phyloP scores from a whole-genome alignment of 2,888 invertebrate species.

The Drosophila buzzatii region DNA sequence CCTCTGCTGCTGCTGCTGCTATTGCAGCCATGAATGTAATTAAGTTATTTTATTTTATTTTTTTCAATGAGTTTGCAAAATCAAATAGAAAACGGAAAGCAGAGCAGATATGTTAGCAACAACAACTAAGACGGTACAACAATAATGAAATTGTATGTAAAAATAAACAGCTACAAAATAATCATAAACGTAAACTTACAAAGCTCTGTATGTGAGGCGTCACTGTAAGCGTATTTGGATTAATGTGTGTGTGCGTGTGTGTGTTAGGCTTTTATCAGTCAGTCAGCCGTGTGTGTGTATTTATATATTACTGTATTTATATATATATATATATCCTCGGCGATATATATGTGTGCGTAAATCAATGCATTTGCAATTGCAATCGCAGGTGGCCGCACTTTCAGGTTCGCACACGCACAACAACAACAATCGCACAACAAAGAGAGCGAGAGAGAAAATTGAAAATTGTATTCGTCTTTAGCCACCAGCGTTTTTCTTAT shows the following conservation, averaged over 20 bases:
- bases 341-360: conserved; percentile 26
- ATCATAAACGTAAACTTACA: conserved; percentile 71
- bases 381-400: conserved; percentile 54
- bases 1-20: conserved; percentile 40
- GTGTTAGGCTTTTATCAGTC: conserved; percentile 60
- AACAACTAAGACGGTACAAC: conserved; percentile 42
- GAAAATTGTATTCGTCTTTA: conserved; percentile 63
- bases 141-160: conserved; percentile 33
- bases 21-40: conserved; percentile 36
- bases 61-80: conserved; percentile 72
- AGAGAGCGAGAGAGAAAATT: conserved; percentile 58
- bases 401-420: conserved; percentile 63
- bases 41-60: conserved; percentile 16
- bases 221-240: conserved; percentile 21
- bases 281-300: conserved; percentile 25
- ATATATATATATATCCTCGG: conserved; percentile 53
- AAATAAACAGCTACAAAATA: conserved; percentile 68
- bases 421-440: conserved; percentile 55
- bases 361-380: conserved; percentile 62
- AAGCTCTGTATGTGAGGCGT: conserved; percentile 43
- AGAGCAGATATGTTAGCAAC: conserved; percentile 62
- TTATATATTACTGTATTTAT: conserved; percentile 32
- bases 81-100: conserved; percentile 67
- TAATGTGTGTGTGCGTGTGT: conserved; percentile 15
- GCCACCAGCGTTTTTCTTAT: conserved; percentile 21